Evolutionary conservation across 2,113 vertebrate genomes (phyloP), one percentile per base, ranked within the genome.

Genomic region (Heptranchias perlo): DNA sequence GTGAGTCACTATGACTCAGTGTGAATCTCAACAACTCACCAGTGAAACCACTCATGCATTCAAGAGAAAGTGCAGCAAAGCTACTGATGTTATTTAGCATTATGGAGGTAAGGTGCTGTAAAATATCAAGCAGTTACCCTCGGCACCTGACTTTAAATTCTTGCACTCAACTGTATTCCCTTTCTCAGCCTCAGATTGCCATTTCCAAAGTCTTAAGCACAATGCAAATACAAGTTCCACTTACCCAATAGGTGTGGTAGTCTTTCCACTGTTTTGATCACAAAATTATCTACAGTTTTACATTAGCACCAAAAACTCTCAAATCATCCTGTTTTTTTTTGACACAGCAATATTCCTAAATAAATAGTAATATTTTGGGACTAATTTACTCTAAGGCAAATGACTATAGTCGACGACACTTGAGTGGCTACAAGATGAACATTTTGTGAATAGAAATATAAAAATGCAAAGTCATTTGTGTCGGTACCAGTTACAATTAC

Each of bases 1-100:
- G 18, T 93, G 89, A 93, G 58, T 93, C 89, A 93, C 61, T 39
- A n/a, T 93, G 89, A 93, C 89, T 62, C 89, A 93, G 89, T 93
- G 89, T 39, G 89, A 93, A 62, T 39, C 89, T 62, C 89, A 62
- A 93, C 89, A 93, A 93, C 58, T 93, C 58, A 93, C 54, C 89
- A 93, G n/a, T 62, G 54, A 93, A 93, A 93, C 58, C 58, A 39
- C 58, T 82, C 78, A 82, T 44, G 78, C 78, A 82, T 82, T 82
- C 78, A 47, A 16, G 78, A 82, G 39, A 93, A n/a, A 93, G 18
- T 62, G 58, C 89, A 39, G 58, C 89, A 93, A 62, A 93, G 87
- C 87, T 91, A 91, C n/a, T 39, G 58, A 93, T 64, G 58, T 62
- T 93, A 93, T 61, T 92, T 61, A 93, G 58, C 89, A 39, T 61